Conservation (phyloP, 2,113 vertebrate genomes). For the Nerophis ophidion region DNA sequence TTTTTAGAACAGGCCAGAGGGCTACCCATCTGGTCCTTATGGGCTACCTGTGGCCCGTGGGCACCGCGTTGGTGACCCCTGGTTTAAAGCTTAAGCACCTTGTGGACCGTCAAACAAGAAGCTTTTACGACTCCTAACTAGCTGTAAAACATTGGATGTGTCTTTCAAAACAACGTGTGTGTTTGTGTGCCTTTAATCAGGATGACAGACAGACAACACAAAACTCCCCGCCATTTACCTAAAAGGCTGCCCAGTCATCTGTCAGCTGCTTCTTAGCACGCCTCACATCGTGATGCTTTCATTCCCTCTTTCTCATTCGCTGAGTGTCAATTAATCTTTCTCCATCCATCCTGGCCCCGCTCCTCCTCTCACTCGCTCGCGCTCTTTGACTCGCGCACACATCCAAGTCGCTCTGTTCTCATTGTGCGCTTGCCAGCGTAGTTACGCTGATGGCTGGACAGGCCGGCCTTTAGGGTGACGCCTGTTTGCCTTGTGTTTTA, state of each 20-base stretch:
- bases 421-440: conserved; percentile 48
- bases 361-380: neutral
- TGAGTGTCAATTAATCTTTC: conserved; percentile 54
- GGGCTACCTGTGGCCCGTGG: too few species aligned
- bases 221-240: conserved; percentile 45
- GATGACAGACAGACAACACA: conserved; percentile 39
- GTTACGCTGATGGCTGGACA: conserved; percentile 63
- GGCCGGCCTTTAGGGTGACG: conserved; percentile 58
- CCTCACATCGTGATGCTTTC: conserved; percentile 33
- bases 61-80: too few species aligned
- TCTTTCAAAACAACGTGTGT: conserved; percentile 9
- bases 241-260: conserved; percentile 51
- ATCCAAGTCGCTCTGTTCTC: conserved; percentile 16
- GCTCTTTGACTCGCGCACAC: conserved; percentile 17
- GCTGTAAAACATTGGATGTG: conserved; percentile 3
- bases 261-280: conserved; percentile 19
- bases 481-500: conserved; percentile 67
- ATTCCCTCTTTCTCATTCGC: conserved; percentile 44
- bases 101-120: neutral
- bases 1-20: too few species aligned
- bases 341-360: conserved; percentile 29
- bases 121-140: conserved; percentile 10
- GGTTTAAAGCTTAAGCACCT: neutral
- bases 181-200: conserved; percentile 33
- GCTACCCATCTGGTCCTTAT: too few species aligned